Base-by-base conservation (phyloP, 2,888 invertebrate genomes). In the Agonum fuliginosum region DNA sequence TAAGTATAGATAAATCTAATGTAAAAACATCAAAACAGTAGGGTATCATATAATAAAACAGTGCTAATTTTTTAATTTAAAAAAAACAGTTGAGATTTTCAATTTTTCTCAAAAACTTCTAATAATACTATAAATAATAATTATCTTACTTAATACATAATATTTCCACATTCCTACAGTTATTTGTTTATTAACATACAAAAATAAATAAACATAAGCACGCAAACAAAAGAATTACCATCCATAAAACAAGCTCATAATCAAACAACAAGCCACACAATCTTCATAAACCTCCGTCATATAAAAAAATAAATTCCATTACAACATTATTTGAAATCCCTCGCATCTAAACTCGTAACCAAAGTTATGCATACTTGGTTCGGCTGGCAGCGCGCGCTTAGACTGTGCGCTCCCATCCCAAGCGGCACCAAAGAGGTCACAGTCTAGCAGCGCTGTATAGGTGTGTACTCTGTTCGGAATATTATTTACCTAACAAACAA, bases 381-480 rank as follows among this genome's bases (percentile, higher is more conserved):
- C 54, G 5, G 30, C 3, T 48, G 54, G 14, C 27, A 24, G 14
- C 24, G 54, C n/a, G 4, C 30, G 17, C 58, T 62, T 27, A 27
- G 58, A 62, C n/a, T 12, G 43, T 43, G 43, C 43, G 1, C 1
- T 5, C 14, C 14, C 14, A 84, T 84, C 82, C 81, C 69, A 20
- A 78, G 71, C 75, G 75, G 27, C 83, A 85, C 85, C 87, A 86
- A 84, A 85, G 86, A 83, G 86, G 88, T 89, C 83, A 83, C 85
- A 84, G 80, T 85, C 85, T 84, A 81, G 82, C 14, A 4, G 78
- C 79, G 79, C 79, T 80, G 81, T 83, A 86, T 86, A 86, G 90
- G 90, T 91, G 91, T 91, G 89, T 91, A 91, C 90, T 90, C 90
- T 91, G 91, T 90, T 90, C 90, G 90, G 90, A 91, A 91, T 91